Conservation (phyloP, 2,888 invertebrate species). For the Agrotis puta region DNA sequence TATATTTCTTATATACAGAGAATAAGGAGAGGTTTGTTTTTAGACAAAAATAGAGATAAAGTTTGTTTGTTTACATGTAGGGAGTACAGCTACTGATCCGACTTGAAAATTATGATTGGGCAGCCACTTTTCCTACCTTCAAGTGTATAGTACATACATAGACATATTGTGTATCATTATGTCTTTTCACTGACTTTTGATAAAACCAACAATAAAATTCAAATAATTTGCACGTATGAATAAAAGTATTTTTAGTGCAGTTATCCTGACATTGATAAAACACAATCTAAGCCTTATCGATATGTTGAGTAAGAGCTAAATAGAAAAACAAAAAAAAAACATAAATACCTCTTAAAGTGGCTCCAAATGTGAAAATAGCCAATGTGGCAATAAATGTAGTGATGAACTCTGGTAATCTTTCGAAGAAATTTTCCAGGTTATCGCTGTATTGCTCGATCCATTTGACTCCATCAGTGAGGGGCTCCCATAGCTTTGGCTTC, state of each 20-base stretch:
- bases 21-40: no score
- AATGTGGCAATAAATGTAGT: constrained; percentile 90
- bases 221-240: no score
- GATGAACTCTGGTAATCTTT: constrained; percentile 89
- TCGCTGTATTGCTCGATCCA: constrained; percentile 92
- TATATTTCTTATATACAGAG: no score
- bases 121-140: no score
- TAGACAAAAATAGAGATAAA: not conserved
- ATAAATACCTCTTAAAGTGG: constrained; percentile 91
- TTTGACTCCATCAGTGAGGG: constrained; percentile 90
- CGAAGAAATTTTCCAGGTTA: constrained; percentile 90
- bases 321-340: not conserved
- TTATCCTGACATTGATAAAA: not conserved
- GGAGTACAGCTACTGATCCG: not conserved
- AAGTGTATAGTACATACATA: no score
- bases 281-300: constrained; percentile 3
- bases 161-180: no score
- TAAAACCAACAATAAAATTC: no score
- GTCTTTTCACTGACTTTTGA: no score
- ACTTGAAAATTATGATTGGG: no score
- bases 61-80: not conserved
- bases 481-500: constrained; percentile 85
- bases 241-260: not conserved
- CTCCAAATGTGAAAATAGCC: constrained; percentile 92
- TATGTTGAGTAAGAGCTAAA: not conserved